These are phyloP conservation scores for Danaus melanippus DNA, from an alignment of 1,140 invertebrate genomes.

Conservation along the genomic window DNA sequence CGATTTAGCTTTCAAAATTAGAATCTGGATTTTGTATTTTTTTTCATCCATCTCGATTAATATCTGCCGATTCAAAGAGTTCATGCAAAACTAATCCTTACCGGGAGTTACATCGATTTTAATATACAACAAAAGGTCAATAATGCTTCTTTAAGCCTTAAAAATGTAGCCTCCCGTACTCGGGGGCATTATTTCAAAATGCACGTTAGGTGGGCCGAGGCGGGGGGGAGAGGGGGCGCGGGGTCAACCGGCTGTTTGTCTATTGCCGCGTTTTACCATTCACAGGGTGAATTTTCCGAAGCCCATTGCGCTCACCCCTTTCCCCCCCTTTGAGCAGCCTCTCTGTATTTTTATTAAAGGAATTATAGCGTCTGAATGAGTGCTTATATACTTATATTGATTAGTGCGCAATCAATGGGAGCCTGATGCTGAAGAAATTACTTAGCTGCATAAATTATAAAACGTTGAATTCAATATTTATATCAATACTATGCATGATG, in stretches of 20 bases:
- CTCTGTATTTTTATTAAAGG: conserved; percentile 67
- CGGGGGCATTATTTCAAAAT: conserved; percentile 66
- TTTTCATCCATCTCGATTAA: conserved; percentile 6
- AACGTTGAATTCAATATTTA: not conserved
- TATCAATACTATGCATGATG: too few relatives aligned
- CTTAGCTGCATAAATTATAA: conserved; percentile 9
- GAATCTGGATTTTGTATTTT: conserved; percentile 9
- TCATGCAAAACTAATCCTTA: conserved; percentile 6
- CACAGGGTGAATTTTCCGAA: conserved; percentile 69
- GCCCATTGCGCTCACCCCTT: conserved; percentile 57
- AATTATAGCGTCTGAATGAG: conserved; percentile 66
- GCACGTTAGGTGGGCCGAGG: conserved; percentile 45
- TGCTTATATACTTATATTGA: conserved; percentile 59
- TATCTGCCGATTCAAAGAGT: conserved; percentile 1
- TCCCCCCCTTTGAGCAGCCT: conserved; percentile 45
- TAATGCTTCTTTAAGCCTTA: conserved; percentile 37
- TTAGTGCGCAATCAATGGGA: conserved; percentile 34
- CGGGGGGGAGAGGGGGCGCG: conserved; percentile 34
- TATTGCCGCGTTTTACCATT: conserved; percentile 68
- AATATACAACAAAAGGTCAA: conserved; percentile 20
- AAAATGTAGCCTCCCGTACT: conserved; percentile 44
- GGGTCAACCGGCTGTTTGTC: conserved; percentile 65
- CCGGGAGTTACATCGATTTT: conserved; percentile 5
- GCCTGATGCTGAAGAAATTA: conserved; percentile 5
- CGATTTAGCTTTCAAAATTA: conserved; percentile 6